Conservation (phyloP, 2,113 vertebrate genomes). For the Epinephelus lanceolatus region DNA sequence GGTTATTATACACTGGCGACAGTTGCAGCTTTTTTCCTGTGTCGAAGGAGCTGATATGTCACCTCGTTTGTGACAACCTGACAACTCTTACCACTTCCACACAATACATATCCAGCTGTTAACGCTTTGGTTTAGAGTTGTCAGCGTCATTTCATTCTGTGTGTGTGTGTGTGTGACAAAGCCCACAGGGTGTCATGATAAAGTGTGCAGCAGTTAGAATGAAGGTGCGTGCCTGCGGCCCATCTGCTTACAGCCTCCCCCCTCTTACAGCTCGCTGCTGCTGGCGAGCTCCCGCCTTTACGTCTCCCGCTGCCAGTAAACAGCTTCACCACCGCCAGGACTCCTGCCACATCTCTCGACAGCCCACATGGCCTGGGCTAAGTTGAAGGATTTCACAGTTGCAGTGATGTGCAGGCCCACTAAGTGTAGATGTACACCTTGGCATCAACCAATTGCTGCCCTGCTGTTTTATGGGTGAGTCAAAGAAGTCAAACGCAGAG, state of each 20-base stretch:
- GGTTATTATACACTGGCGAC: slow-evolving; percentile 1
- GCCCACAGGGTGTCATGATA: slow-evolving; percentile 34
- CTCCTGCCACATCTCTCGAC: slow-evolving; percentile 17
- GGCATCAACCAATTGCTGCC: background rate
- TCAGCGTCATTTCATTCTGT: background rate
- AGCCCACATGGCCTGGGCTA: slow-evolving; percentile 13
- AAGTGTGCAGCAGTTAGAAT: slow-evolving; percentile 25
- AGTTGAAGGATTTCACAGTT: slow-evolving; percentile 30
- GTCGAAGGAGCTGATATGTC: slow-evolving; percentile 14
- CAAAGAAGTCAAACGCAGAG: slow-evolving; percentile 16
- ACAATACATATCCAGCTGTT: slow-evolving; percentile 20
- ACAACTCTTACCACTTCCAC: slow-evolving; percentile 22
- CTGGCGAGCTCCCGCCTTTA: background rate
- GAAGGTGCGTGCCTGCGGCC: slow-evolving; percentile 31
- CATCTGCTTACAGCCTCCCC: slow-evolving; percentile 42
- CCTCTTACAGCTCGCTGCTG: slow-evolving; percentile 9
- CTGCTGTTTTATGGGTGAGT: slow-evolving; percentile 18
- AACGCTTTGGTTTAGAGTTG: slow-evolving; percentile 17
- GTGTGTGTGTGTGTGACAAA: slow-evolving; percentile 12
- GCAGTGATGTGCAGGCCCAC: slow-evolving; percentile 37
- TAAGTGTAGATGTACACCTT: background rate
- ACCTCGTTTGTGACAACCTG: slow-evolving; percentile 38
- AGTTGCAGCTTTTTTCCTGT: slow-evolving; percentile 10
- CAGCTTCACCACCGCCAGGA: slow-evolving; percentile 26
- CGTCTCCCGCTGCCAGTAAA: slow-evolving; percentile 25